Evolutionary conservation across 2,797 vertebrate genomes (phyloP).

Genomic region (Melanitta fusca): DNA sequence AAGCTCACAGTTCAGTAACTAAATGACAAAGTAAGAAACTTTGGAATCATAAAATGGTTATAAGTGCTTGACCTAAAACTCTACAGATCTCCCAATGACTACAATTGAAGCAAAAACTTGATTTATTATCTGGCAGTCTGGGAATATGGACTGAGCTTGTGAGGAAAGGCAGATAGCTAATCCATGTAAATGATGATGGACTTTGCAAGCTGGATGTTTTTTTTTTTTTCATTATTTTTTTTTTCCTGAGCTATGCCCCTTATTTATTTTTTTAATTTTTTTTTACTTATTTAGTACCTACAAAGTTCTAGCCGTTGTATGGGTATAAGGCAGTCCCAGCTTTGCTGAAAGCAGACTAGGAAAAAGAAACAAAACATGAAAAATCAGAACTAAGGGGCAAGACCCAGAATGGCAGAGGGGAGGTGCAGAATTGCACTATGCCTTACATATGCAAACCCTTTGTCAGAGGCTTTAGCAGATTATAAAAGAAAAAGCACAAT

Average conservation of each 20-base stretch:
- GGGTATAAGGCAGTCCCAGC: neutral
- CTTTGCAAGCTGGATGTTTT: neutral
- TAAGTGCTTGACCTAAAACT: constrained; percentile 67
- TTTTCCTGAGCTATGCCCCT: neutral
- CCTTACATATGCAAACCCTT: neutral
- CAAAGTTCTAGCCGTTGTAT: neutral
- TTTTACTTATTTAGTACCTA: neutral
- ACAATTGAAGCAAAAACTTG: constrained; percentile 49
- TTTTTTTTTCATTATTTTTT: neutral
- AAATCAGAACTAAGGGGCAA: neutral
- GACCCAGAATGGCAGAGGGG: neutral
- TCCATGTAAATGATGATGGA: neutral
- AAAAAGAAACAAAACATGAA: neutral
- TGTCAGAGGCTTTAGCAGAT: neutral
- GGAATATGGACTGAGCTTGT: constrained; percentile 25
- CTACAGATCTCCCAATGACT: constrained; percentile 28
- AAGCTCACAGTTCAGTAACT: constrained; percentile 69
- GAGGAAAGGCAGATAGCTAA: neutral
- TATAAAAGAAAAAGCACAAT: constrained; percentile 17
- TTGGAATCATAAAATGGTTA: constrained; percentile 59
- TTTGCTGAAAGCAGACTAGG: neutral
- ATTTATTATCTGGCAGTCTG: constrained; percentile 44
- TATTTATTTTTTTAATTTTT: neutral
- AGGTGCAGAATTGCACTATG: neutral
- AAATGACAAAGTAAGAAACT: constrained; percentile 68